Evolutionary conservation across 2,113 vertebrate species (phyloP), one percentile per base, ranked within the genome.

Genomic region (Rhinoptilus africanus): DNA sequence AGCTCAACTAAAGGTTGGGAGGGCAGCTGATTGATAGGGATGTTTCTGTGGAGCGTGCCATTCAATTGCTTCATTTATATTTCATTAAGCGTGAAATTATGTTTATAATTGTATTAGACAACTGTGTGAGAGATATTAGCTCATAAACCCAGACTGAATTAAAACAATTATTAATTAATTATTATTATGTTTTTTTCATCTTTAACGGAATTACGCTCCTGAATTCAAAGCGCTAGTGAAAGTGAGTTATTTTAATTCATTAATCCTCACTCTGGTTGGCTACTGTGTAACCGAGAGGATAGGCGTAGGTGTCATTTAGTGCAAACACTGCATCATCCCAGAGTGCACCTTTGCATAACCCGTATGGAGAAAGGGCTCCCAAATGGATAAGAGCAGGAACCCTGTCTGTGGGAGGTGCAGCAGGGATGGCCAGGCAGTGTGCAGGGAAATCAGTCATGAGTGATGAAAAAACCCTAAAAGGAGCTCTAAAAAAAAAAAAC

Each of bases 11-110:
- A 41, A 41, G 18, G 51, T 16, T 45, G n/a, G 37, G 45, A 90
- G 43, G 56, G 89, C 82, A 83, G 2, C 12, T 63, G 89, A 80
- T 51, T 86, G 91, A 63, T 75, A 76, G 35, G 60, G 71, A 72
- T 50, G 62, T 75, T 24, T 86, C 91, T 93, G 95, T 95, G 50
- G 53, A 93, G 62, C 47, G 16, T 80, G 59, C 59, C 72, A 90
- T 73, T 96, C 94, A 94, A 54, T 77, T 81, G 81, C 80, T 94
- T 90, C 78, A 96, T 96, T 97, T 95, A 88, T 94, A 96, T 95
- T 93, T 96, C 87, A 97, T 96, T 97, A 96, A 93, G 93, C 85
- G 74, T 85, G 90, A 97, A 97, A 97, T 97, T 82, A 85, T 96
- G 91, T 97, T 97, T 96, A 94, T 93, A 95, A 96, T 95, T 89